phyloP scores from a whole-genome alignment of 2,113 vertebrate species.

The Platysteira castanea region DNA sequence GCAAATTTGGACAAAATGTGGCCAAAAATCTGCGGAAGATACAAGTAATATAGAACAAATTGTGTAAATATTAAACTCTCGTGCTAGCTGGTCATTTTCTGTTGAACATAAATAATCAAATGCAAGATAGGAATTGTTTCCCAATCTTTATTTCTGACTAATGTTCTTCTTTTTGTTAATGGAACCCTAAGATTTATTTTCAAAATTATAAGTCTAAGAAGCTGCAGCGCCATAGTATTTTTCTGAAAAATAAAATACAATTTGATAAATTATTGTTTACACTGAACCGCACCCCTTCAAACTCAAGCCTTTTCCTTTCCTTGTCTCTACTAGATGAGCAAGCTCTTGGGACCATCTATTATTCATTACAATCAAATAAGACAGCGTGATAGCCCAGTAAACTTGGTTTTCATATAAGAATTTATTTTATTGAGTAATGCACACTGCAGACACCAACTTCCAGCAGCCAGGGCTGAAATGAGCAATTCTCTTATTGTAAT shows the following conservation, averaged over 20 bases:
- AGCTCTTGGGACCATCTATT: conserved; percentile 86
- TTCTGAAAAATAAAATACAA: conserved; percentile 68
- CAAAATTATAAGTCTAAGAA: conserved; percentile 55
- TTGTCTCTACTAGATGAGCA: conserved; percentile 46
- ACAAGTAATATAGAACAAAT: not conserved
- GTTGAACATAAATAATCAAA: not conserved
- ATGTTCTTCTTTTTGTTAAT: not conserved
- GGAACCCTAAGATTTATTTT: conserved; percentile 46
- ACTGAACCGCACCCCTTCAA: conserved; percentile 76
- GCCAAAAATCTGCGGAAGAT: not conserved
- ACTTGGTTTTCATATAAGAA: conserved; percentile 96
- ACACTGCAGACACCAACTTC: conserved; percentile 85
- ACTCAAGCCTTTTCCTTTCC: conserved; percentile 70
- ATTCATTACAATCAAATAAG: conserved; percentile 99
- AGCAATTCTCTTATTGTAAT: conserved; percentile 99
- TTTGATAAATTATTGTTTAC: conserved; percentile 72
- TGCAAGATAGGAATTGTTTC: not conserved
- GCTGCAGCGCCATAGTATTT: conserved; percentile 53
- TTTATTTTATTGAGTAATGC: conserved; percentile 96
- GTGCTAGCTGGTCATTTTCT: not conserved
- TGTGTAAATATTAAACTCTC: not conserved
- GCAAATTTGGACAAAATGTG: not conserved
- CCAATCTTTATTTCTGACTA: not conserved
- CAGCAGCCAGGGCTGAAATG: conserved; percentile 93
- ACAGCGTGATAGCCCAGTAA: conserved; percentile 89